Base-by-base conservation (phyloP, 2,797 vertebrate species). In the Galagoides demidoff region DNA sequence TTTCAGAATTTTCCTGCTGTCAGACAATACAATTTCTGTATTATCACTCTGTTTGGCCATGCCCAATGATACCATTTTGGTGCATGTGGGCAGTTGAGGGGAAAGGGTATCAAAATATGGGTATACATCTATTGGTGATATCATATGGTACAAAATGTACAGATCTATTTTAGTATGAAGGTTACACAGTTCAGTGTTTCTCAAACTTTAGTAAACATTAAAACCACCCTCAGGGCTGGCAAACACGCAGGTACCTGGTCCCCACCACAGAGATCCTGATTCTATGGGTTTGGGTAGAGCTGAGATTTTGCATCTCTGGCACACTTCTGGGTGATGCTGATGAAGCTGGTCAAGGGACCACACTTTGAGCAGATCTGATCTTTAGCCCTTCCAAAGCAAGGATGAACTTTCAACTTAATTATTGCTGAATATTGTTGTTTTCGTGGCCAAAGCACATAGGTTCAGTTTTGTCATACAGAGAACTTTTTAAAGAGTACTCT, bases 361-460 rank as follows among this genome's bases (percentile, higher is more conserved):
- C 16, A 79, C 13, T 95, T 68, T 92, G 78, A 95, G n/a, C 81
- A 71, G 43, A 34, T 14, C 20, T 79, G 23, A 92, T 86, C 13
- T 89, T 91, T 89, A 94, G 55, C 14, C 57, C 37, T 91, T 92
- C 31, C 20, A 70, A 95, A 91, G 22, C 19, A 89, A 74, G 31
- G 13, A 61, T 64, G n/a, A 7, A 81, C 27, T 74, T 81, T 81
- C n/a, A 22, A 85, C 19, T 84, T 85, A 87, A 82, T 85, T 85
- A 85, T 57, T 95, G 57, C 66, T 94, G 63, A 96, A 90, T 76
- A 63, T 57, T 93, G 16, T 90, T 81, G n/a, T 90, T 95, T 94
- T 90, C 49, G 78, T 73, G 85, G 63, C 5, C 52, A 73, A 61
- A 11, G 7, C 4, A 49, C 73, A 13, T 31, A 88, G 39, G 11